Conservation (phyloP, 2,888 invertebrate genomes). For the Nematopogon swammerdamellus region DNA sequence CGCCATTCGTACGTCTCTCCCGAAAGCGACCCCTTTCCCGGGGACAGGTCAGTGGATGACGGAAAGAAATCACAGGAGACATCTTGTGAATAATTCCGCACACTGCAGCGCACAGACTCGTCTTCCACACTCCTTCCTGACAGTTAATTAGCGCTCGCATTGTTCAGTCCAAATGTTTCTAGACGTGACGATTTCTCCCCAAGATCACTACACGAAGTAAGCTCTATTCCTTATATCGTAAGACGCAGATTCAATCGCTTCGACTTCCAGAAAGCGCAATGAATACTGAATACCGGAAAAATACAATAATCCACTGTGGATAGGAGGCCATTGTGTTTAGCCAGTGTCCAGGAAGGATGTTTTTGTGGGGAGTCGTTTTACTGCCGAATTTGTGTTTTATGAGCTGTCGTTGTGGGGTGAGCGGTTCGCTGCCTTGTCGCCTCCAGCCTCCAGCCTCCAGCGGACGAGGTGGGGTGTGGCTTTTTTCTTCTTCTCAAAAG, state of each 20-base stretch:
- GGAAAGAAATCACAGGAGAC: slow-evolving; percentile 47
- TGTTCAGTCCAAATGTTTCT: slow-evolving; percentile 22
- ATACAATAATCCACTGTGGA: slow-evolving; percentile 52
- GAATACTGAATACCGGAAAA: slow-evolving; percentile 36
- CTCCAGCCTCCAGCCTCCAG: slow-evolving; percentile 14
- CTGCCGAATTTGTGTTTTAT: slow-evolving; percentile 56
- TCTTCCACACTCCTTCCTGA: slow-evolving; percentile 40
- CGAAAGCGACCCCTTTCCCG: too few species aligned
- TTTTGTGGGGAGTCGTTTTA: slow-evolving; percentile 50
- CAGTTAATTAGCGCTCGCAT: slow-evolving; percentile 54
- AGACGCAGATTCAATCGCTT: not conserved
- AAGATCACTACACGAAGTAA: not conserved
- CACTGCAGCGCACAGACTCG: slow-evolving; percentile 23
- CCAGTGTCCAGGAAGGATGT: slow-evolving; percentile 54
- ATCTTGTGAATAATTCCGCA: slow-evolving; percentile 52
- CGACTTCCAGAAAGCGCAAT: not conserved
- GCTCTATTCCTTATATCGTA: not conserved
- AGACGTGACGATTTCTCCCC: not conserved
- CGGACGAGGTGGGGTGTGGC: slow-evolving; percentile 18
- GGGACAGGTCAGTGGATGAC: too few species aligned
- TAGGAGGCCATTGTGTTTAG: slow-evolving; percentile 46
- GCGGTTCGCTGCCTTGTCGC: not conserved
- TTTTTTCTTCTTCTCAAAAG: slow-evolving; percentile 1
- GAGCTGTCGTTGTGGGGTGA: slow-evolving; percentile 22
- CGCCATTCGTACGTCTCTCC: too few species aligned